phyloP scores from a whole-genome alignment of 2,797 vertebrate genomes.

The Loriculus beryllinus region DNA sequence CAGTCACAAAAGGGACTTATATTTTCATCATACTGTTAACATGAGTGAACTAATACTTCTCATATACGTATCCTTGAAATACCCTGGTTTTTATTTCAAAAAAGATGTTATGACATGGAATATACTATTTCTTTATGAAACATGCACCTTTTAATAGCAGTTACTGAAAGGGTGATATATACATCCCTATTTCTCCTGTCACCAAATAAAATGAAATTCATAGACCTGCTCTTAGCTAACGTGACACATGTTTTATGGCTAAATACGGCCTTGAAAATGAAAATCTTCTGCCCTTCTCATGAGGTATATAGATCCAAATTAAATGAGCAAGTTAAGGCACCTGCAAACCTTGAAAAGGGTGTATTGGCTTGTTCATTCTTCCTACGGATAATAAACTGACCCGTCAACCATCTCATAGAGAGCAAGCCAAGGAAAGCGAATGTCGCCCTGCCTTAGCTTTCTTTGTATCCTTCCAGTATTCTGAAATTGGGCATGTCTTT shows the following conservation, averaged over 20 bases:
- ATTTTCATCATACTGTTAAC: background rate
- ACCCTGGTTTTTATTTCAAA: background rate
- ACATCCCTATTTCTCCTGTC: background rate
- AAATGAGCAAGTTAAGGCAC: constrained; percentile 20
- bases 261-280: constrained; percentile 59
- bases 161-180: constrained; percentile 30
- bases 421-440: background rate
- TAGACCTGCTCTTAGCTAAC: constrained; percentile 36
- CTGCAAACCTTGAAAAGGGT: constrained; percentile 39
- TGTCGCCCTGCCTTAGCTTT: background rate
- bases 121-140: constrained; percentile 27
- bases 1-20: background rate
- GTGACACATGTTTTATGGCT: constrained; percentile 20
- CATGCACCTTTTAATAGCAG: constrained; percentile 1
- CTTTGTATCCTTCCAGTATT: background rate
- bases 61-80: background rate
- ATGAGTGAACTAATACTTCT: background rate
- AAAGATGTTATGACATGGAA: constrained; percentile 7
- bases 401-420: background rate
- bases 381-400: background rate
- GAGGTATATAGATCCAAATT: constrained; percentile 49
- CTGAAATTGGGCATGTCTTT: background rate
- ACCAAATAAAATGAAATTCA: constrained; percentile 55
- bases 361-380: constrained; percentile 18
- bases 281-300: constrained; percentile 43